Percentiles rank a stretch among this genome's conserved stretches.
Conservation (phyloP, 2,113 vertebrate species). For the Eulacestoma nigropectus region DNA sequence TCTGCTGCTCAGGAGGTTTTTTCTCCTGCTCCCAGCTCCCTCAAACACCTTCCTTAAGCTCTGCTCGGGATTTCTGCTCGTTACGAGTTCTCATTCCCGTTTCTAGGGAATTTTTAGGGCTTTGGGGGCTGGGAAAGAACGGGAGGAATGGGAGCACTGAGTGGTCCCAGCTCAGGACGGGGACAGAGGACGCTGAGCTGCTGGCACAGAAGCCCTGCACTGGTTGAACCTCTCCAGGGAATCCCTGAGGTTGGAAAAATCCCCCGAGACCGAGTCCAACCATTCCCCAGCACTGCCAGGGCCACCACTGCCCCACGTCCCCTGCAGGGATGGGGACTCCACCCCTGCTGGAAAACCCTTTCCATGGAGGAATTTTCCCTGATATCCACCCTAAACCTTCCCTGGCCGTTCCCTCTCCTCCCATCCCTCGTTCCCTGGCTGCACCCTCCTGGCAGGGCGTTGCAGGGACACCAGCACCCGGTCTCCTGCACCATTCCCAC, state of each 20-base stretch:
- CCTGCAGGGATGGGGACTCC: background rate
- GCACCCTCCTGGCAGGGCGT: background rate
- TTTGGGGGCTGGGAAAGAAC: background rate
- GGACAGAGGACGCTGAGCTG: background rate
- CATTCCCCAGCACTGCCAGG: background rate
- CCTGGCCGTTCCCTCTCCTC: background rate
- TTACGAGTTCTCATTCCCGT: fast-evolving
- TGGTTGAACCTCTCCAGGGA: background rate
- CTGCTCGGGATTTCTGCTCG: background rate
- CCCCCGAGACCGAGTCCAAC: background rate
- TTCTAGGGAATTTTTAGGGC: too few relatives aligned
- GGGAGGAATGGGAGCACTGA: fast-evolving
- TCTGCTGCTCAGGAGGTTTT: background rate
- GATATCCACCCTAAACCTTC: background rate
- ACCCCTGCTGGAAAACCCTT: background rate
- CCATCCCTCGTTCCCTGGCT: too few relatives aligned
- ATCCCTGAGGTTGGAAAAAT: background rate
- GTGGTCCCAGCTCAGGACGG: background rate
- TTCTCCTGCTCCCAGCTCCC: background rate
- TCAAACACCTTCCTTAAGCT: background rate
- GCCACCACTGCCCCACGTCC: background rate
- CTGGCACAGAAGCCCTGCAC: background rate
- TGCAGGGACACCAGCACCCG: background rate
- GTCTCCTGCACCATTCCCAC: background rate
- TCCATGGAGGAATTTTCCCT: fast-evolving